Evolutionary conservation across 2,113 vertebrate genomes (phyloP), one percentile per base, ranked within the genome.

Genomic region (Myiagra hebetior): DNA sequence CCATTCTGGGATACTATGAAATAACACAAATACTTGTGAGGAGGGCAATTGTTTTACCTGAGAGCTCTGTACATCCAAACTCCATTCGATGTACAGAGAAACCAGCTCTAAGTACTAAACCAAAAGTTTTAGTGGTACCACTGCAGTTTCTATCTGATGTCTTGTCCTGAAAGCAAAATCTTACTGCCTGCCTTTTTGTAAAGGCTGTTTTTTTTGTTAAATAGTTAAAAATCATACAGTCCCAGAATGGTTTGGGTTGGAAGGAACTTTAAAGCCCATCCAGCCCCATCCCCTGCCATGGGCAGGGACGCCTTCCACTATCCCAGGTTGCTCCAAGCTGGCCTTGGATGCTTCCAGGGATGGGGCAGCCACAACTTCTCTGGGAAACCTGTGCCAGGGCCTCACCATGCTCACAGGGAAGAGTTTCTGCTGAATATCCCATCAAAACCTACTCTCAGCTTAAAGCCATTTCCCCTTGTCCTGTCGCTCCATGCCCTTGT

Each of bases 391-490:
- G 17, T 76, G 35, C 30, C 52, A 67, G 52, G 35, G 44, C 21
- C 31, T 59, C 0, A 0, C 5, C 35, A 24, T 20, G 30, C 5
- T 49, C 44, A 13, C 7, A 67, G 26, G 52, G 35, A 67, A 26
- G 20, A 67, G 2, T 50, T 57, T 42, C 11, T 24, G 50, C 31
- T 0, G 0, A 50, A 31, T 50, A 42, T 30, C 52, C 8, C 5
- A 14, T 59, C 11, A 50, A 50, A 68, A 31, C 17, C 9, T 21
- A 42, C 26, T 76, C 26, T 68, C 17, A 68, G 31, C 11, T 67
- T 59, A 59, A 67, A 67, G 9, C 35, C 52, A 50, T 50, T 50
- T 37, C 9, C 44, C 44, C 13, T 42, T 67, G 13, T 59, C 26
- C 44, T 68, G 31, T 31, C 27, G 22, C 44, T 86, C 9, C 37